Evolutionary conservation across 2,888 invertebrate species (phyloP), one percentile per base, ranked within the genome.

Genomic region (Rotaria magnacalcarata): DNA sequence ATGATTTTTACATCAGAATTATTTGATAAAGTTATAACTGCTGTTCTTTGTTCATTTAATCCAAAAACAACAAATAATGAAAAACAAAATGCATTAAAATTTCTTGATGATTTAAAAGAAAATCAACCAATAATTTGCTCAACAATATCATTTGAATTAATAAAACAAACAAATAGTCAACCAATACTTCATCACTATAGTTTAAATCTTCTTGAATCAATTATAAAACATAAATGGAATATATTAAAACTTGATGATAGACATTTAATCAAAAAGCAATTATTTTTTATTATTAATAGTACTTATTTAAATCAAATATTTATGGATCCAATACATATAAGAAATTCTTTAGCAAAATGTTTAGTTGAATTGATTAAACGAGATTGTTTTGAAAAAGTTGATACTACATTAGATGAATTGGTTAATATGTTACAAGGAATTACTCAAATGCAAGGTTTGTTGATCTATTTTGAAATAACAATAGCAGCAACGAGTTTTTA

Each of bases 291-390:
- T 24, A 80, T 80, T 10, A 80, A 80, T 47, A 80, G n/a, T 47
- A 14, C 43, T 19, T 41, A 27, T 67, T n/a, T 47, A 47, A 47
- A 47, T 47, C 24, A 80, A n/a, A 80, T 41, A 80, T 80, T 80
- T 47, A 47, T 80, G 47, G 47, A 80, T 43, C n/a, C 47, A 10
- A 80, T 47, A 8, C 47, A 80, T 47, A 80, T 80, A 10, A 43
- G 47, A 43, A 80, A 43, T 47, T 43, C 80, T 41, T 47, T 80
- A 80, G 80, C 80, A 47, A 21, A n/a, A 47, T 80, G 80, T 80
- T 14, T 47, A n/a, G 80, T 80, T 43, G 80, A 80, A 80, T n/a
- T 80, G 47, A 80, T 80, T 14, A 80, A 80, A 80, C 80, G 80
- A 41, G 80, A 80, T 47, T 80, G 80, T 47, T 80, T 80, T 80